Percentiles rank a stretch among this genome's conserved stretches.
phyloP scores from a whole-genome alignment of 2,113 vertebrate genomes.

The Laticauda laticaudata region DNA sequence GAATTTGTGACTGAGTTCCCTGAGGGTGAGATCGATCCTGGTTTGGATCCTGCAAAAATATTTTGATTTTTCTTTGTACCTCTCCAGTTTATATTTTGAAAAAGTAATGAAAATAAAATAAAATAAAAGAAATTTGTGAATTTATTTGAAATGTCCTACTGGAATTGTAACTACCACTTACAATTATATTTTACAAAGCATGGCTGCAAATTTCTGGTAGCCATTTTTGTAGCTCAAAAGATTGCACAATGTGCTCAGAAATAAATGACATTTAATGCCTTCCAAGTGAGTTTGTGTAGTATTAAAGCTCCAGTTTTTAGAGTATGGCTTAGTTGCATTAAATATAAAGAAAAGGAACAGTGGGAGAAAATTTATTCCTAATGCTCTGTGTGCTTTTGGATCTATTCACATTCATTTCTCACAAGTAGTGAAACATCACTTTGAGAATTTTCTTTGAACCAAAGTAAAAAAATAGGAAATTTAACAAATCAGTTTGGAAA shows the following conservation, averaged over 20 bases:
- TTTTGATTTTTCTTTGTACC: background rate
- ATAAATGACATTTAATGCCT: background rate
- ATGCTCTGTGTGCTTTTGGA: slow-evolving; percentile 31
- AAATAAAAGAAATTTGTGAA: background rate
- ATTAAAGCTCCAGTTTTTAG: background rate
- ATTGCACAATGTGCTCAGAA: background rate
- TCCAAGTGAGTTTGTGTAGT: background rate
- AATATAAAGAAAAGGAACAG: background rate
- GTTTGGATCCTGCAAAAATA: background rate
- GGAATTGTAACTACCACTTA: background rate
- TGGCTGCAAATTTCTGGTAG: background rate
- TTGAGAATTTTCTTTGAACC: slow-evolving; percentile 51
- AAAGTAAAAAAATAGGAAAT: slow-evolving; percentile 26
- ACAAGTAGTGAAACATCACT: slow-evolving; percentile 27
- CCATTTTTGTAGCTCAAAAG: background rate
- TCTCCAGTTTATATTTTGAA: background rate
- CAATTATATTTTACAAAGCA: background rate
- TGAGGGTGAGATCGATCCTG: background rate
- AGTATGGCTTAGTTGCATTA: background rate
- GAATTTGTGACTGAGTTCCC: background rate
- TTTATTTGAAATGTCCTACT: background rate
- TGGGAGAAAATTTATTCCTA: background rate
- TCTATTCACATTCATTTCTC: slow-evolving; percentile 33
- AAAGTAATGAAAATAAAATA: background rate
- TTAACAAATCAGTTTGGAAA: slow-evolving; percentile 45